Conservation (phyloP, 2,113 vertebrate genomes). For the Tachuris rubrigastra region DNA sequence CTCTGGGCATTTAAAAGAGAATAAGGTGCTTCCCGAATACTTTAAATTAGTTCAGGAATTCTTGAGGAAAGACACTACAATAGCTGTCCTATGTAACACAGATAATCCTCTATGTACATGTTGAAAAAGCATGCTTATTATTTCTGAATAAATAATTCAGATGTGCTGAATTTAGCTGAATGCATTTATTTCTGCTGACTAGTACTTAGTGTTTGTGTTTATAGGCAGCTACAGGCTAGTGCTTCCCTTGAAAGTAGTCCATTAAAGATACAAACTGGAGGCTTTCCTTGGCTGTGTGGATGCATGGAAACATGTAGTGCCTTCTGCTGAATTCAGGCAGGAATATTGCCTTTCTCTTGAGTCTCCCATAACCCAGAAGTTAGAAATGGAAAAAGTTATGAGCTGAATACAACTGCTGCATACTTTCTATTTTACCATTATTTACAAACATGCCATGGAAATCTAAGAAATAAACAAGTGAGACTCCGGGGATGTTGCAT, state of each 20-base stretch:
- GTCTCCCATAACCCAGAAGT: background rate
- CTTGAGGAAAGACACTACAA: background rate
- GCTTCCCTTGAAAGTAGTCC: background rate
- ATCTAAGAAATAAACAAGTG: background rate
- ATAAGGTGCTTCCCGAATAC: conserved; percentile 24
- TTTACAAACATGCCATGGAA: background rate
- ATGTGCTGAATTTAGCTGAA: background rate
- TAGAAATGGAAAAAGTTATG: background rate
- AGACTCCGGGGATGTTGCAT: background rate
- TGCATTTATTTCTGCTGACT: conserved; percentile 38
- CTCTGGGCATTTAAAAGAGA: conserved; percentile 51
- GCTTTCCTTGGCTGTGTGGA: background rate
- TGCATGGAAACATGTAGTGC: background rate
- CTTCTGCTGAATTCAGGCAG: background rate
- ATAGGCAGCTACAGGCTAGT: background rate
- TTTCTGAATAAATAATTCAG: conserved; percentile 49
- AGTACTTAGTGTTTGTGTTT: background rate
- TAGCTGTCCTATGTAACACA: conserved; percentile 13
- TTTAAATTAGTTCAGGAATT: conserved; percentile 26
- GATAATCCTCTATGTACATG: background rate
- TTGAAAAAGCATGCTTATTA: conserved; percentile 21
- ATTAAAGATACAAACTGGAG: background rate
- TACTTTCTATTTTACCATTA: background rate
- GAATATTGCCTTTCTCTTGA: background rate
- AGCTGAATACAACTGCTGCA: background rate